phyloP scores from a whole-genome alignment of 2,113 vertebrate genomes.

The Pedetes capensis region DNA sequence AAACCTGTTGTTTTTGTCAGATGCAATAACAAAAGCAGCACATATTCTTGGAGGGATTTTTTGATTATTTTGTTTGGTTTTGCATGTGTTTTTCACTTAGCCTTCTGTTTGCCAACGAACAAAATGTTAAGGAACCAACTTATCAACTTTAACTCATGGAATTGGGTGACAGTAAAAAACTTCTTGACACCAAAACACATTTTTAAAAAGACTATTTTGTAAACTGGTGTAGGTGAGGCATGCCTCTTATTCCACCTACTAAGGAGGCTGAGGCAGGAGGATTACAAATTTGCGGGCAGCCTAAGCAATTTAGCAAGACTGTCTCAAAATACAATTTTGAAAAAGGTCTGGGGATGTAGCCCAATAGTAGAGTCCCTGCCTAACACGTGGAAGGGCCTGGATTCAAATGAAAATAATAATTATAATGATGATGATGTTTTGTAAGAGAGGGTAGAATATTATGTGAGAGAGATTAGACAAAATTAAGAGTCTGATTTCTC shows the following conservation, averaged over 20 bases:
- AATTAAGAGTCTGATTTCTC: not conserved
- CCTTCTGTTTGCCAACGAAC: conserved; percentile 18
- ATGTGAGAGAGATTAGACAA: not conserved
- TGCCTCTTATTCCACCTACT: too few relatives aligned
- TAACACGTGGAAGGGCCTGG: too few relatives aligned
- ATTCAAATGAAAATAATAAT: too few relatives aligned
- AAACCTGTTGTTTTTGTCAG: conserved; percentile 74
- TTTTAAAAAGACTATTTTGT: not conserved
- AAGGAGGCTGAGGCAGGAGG: too few relatives aligned
- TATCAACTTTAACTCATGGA: conserved; percentile 38
- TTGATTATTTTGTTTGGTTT: too few relatives aligned
- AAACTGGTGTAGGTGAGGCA: not conserved
- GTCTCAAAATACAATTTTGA: too few relatives aligned
- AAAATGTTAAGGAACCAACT: conserved; percentile 43
- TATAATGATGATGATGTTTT: not conserved
- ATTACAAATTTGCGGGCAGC: too few relatives aligned
- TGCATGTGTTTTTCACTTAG: conserved; percentile 49
- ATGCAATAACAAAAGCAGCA: conserved; percentile 68
- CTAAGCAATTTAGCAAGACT: too few relatives aligned
- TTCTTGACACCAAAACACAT: not conserved
- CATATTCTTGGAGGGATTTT: conserved; percentile 64
- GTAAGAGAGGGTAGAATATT: not conserved
- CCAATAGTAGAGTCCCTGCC: too few relatives aligned
- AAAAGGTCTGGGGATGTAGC: too few relatives aligned
- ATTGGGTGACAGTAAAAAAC: not conserved